Base-by-base conservation (phyloP, 2,888 invertebrate species). In the Drosophila quinaria region DNA sequence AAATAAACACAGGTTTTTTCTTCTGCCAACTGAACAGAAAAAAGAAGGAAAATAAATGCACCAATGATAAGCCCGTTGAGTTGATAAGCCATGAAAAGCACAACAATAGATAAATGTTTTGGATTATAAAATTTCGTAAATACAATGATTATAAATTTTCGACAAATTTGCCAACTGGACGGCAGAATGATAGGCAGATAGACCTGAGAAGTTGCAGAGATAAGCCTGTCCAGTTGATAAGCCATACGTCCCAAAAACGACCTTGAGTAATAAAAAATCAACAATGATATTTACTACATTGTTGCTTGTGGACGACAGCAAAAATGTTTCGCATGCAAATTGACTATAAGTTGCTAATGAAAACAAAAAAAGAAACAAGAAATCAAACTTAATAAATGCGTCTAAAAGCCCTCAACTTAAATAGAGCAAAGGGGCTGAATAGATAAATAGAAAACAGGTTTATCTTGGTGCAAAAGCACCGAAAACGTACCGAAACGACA, bases 261-360 rank as follows among this genome's bases (percentile, higher is more conserved):
- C 78, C 78, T 78, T 78, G 78, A 37, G 49, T 60, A 77, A 77
- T 74, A 74, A 77, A 77, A 67, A 58, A 37, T 37, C 58, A 72
- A 69, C 68, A 69, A 62, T 47, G 11, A 31, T 55, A 47, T 66
- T 61, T 74, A 13, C 54, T 52, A 42, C 59, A 49, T 60, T 47
- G 58, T 69, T 69, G n/a, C 25, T 50, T 51, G 54, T 29, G 63
- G 19, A 19, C 25, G 31, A 39, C 64, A 70, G 55, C 44, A 68
- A 66, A 71, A 66, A 37, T 22, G 62, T 71, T 63, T 71, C 42
- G 61, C 56, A 76, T 76, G 64, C 75, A 76, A 75, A 76, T 76
- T 68, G 52, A 37, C 10, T 42, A 37, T 4, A 39, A 39, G 61
- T 47, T 58, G 65, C 44, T 66, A 70, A 74, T 70, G 29, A 54